Evolutionary conservation across 2,797 vertebrate species (phyloP), one percentile per base, ranked within the genome.

Genomic region (Pangasius mekongensis): DNA sequence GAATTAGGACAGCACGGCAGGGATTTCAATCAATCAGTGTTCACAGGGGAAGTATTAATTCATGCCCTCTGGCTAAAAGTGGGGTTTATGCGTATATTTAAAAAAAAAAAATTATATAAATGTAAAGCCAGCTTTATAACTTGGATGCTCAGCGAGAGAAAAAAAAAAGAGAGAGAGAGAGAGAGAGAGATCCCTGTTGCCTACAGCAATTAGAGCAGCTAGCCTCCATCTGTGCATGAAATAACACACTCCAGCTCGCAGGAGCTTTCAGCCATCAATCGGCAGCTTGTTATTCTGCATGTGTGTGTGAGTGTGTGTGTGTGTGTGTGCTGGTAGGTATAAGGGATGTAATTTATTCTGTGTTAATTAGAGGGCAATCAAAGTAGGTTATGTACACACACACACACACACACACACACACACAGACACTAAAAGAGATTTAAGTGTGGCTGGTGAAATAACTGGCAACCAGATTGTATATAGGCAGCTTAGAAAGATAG

Each of bases 1-100:
- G 92, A 94, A 94, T 95, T 91, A 95, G 92, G 91, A 90, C 69
- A 43, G 88, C 91, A 87, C 93, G 83, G 92, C 94, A 91, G 92
- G 92, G 92, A 93, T 92, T 94, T 94, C 94, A 94, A 92, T 94
- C 94, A 94, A 83, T 54, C 84, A 10, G 16, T n/a, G 36, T 85
- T 80, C 66, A 30, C 49, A 66, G 67, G 71, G 62, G 73, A 73
- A 77, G 82, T 56, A 56, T n/a, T 66, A 49, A 60, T 86, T 83
- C 76, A 67, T 24, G 18, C 36, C 49, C 39, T 56, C 16, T 0
- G 43, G 58, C 84, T 80, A 52, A 83, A 71, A 87, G 56, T 82
- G 4, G 33, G n/a, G 90, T 93, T 90, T 82, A 16, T 1, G 3
- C 9, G 30, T 33, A 13, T 36, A 49, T 49, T 39, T 39, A 39